Base-by-base conservation (phyloP, 2,797 vertebrate genomes). In the Acanthiza pusilla region DNA sequence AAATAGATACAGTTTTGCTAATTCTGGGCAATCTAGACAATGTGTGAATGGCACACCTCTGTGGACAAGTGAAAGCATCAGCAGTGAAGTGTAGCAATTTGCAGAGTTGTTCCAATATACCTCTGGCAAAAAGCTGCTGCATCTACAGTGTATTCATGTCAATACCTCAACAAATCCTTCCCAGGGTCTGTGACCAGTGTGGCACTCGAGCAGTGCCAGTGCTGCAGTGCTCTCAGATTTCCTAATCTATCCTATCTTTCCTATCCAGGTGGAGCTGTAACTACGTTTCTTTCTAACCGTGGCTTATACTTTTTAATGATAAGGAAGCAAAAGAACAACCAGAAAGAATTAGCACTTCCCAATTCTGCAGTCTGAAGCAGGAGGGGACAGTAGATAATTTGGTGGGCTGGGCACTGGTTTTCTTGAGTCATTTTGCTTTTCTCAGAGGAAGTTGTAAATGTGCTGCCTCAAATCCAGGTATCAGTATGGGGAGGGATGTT, bases 361-460 rank as follows among this genome's bases (percentile, higher is more conserved):
- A 61, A 0, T 14, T 57, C 61, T 53, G 22, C 7, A 6, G 20
- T 61, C 36, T 76, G 50, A 53, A 68, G 60, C 15, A 20, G 23
- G 38, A 34, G 9, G 12, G 62, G 10, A 13, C 11, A 38, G 16
- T 1, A 27, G n/a, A 51, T 30, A 43, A 47, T 63, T 36, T 48
- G 13, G 6, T 32, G 36, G 9, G n/a, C 55, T 0, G 0, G 12
- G 7, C 18, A 32, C 16, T 42, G 30, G 5, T 9, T 71, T 71
- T 55, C 40, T 63, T 13, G 23, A 32, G 30, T 45, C 0, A 1
- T 42, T 63, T 85, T 75, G 11, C 21, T 72, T 38, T 89, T 60
- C 40, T 43, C 32, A 36, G 27, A 51, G n/a, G 10, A 79, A 60
- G 9, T 7, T 68, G 12, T 53, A 43, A 72, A 51, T 3, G 1